Evolutionary conservation across 2,113 vertebrate species (phyloP).

Genomic region (Bujurquina vittata): DNA sequence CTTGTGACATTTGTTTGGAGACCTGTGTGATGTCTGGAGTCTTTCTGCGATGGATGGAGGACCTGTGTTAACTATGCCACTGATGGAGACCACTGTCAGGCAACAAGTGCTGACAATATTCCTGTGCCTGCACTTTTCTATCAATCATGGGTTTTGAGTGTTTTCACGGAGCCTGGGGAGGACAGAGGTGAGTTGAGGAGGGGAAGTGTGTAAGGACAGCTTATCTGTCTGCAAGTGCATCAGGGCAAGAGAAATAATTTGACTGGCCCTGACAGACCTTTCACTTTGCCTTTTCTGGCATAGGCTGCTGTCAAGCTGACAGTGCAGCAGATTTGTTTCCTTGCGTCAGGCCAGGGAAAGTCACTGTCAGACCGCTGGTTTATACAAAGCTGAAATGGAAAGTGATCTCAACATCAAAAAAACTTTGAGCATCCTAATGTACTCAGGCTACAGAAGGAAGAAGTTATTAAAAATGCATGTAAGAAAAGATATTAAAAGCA

Average conservation of each 20-base stretch:
- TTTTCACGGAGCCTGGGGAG: slow-evolving; percentile 55
- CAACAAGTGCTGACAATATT: slow-evolving; percentile 69
- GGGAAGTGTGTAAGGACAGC: slow-evolving; percentile 47
- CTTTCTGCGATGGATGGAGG: slow-evolving; percentile 43
- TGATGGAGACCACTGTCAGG: slow-evolving; percentile 63
- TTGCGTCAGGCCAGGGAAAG: slow-evolving; percentile 3
- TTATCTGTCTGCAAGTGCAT: slow-evolving; percentile 67
- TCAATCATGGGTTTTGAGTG: slow-evolving; percentile 63
- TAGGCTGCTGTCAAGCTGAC: slow-evolving; percentile 52
- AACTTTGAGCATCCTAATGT: not conserved
- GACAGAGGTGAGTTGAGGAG: slow-evolving; percentile 44
- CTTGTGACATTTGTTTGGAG: slow-evolving; percentile 71
- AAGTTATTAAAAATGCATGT: not conserved
- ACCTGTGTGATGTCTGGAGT: slow-evolving; percentile 56
- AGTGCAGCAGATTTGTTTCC: slow-evolving; percentile 42
- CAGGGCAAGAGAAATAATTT: slow-evolving; percentile 66
- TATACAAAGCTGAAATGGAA: slow-evolving; percentile 13
- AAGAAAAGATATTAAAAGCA: not conserved
- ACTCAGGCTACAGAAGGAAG: not conserved
- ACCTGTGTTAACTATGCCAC: slow-evolving; percentile 45
- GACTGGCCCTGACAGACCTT: slow-evolving; percentile 67
- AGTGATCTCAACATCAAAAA: slow-evolving; percentile 1
- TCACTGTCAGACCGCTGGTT: slow-evolving; percentile 17
- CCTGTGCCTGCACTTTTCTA: slow-evolving; percentile 58
- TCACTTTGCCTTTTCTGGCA: slow-evolving; percentile 59